Evolutionary conservation across 1,140 invertebrate species (phyloP).

Genomic region (Dryas iulia): DNA sequence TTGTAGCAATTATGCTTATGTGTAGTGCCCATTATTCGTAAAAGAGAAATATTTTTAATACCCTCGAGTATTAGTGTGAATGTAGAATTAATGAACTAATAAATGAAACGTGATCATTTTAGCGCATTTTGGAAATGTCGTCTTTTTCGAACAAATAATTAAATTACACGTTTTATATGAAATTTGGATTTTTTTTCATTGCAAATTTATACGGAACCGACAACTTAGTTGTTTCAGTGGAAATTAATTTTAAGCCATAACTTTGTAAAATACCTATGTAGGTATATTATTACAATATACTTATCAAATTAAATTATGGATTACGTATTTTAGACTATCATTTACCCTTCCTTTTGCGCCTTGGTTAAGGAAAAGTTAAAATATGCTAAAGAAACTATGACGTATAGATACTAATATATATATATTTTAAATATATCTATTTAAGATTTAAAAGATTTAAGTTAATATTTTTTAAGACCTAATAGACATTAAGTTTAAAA

Average conservation of each 20-base stretch:
- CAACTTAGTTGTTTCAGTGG: constrained; percentile 70
- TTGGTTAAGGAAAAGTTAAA: no score
- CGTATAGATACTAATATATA: no score
- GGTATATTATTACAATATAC: constrained; percentile 63
- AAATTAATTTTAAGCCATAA: constrained; percentile 62
- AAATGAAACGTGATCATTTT: constrained; percentile 29
- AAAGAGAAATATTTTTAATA: constrained; percentile 74
- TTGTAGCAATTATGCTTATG: constrained; percentile 50
- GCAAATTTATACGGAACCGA: constrained; percentile 44
- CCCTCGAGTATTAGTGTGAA: constrained; percentile 67
- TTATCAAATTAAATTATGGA: constrained; percentile 77
- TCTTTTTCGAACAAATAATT: constrained; percentile 41
- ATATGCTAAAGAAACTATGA: no score
- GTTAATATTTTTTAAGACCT: no score
- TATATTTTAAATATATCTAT: no score
- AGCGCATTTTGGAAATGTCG: constrained; percentile 47
- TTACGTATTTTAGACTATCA: constrained; percentile 53
- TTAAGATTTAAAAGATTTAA: no score
- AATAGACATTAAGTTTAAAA: no score
- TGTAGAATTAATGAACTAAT: constrained; percentile 29
- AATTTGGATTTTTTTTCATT: constrained; percentile 41
- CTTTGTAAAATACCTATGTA: constrained; percentile 60
- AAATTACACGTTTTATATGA: constrained; percentile 29
- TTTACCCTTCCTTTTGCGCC: constrained; percentile 36
- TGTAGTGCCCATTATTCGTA: constrained; percentile 50